These are phyloP conservation scores for Rotaria sp. DNA, from an alignment of 2,888 invertebrate species.

Conservation along the genomic window DNA sequence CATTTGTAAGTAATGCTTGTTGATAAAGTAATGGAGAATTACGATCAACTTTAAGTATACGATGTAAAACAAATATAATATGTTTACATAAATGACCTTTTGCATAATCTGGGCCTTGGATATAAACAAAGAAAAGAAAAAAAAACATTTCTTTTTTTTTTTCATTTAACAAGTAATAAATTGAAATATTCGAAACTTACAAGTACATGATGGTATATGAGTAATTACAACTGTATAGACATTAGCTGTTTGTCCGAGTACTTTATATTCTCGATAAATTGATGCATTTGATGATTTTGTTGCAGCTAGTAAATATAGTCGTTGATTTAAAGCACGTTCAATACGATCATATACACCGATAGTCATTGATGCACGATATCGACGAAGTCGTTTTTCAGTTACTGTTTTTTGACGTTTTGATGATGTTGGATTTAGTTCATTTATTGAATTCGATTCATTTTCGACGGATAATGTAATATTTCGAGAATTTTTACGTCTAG, in stretches of 20 bases:
- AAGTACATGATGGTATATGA: constrained; percentile 1
- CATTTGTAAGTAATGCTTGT: not conserved
- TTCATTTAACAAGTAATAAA: too few species aligned
- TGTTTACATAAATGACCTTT: constrained; percentile 15
- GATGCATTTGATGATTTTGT: not conserved
- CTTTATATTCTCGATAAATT: constrained; percentile 8
- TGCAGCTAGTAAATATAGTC: not conserved
- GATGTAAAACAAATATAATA: constrained; percentile 16
- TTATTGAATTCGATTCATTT: not conserved
- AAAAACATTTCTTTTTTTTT: too few species aligned
- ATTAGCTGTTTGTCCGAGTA: constrained; percentile 19
- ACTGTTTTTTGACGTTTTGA: not conserved
- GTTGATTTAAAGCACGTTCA: constrained; percentile 23
- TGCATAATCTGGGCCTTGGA: not conserved
- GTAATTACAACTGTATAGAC: not conserved
- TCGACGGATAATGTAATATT: not conserved
- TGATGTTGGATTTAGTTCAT: not conserved
- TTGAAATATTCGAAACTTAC: not conserved
- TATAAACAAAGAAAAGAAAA: not conserved
- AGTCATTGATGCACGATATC: not conserved
- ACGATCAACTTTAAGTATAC: constrained; percentile 13
- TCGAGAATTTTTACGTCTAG: not conserved
- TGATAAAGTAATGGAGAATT: not conserved
- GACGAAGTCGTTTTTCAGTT: not conserved
- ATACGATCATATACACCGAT: not conserved